Base-by-base conservation (phyloP, 2,888 invertebrate genomes). In the Pandemis cinnamomeana region DNA sequence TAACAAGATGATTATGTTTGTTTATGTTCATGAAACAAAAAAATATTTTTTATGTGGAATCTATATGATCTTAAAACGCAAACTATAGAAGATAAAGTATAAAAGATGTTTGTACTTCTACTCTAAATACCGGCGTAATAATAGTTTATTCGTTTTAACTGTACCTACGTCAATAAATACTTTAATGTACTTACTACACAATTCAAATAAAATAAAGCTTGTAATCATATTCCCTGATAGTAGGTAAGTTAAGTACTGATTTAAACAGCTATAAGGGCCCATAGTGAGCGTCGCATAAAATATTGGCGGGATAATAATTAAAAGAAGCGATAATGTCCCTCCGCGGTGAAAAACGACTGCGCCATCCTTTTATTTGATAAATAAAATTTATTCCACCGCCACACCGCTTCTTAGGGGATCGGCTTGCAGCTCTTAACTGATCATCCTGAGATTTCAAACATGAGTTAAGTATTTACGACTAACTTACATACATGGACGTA, bases 351-450 rank as follows among this genome's bases (percentile, higher is more conserved):
- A 91, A 93, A 94, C 93, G 93, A 92, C 84, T 91, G 84, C 85
- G 83, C 92, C 92, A 93, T 93, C 93, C 93, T 93, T 93, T 94
- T 93, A 94, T 94, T 93, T 93, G 94, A 94, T 94, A 94, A 94
- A 93, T 93, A 94, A 91, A 93, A 94, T 94, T 94, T 93, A 94
- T 94, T 90, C 87, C 88, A 58, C 87, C 84, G 78, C 81, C 87
- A 87, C 85, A 83, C 86, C 87, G 84, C 87, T 87, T 88, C 87
- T 89, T 86, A 86, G 86, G 80, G 63, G 68, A 44, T 20, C 46
- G 67, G 67, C 53, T 62, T 15, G 53, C 53, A 46, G 20, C 55
- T 44, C 62, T 51, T 51, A 71, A 69, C 66, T 67, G 58, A 58
- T 67, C 60, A 67, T 71, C 74, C 67, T 62, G 41, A 67, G 74